A percentile compares a stretch with the other conserved stretches of the same genome.
Conservation (phyloP, 2,113 vertebrate genomes). For the Reinhardtius hippoglossoides region DNA sequence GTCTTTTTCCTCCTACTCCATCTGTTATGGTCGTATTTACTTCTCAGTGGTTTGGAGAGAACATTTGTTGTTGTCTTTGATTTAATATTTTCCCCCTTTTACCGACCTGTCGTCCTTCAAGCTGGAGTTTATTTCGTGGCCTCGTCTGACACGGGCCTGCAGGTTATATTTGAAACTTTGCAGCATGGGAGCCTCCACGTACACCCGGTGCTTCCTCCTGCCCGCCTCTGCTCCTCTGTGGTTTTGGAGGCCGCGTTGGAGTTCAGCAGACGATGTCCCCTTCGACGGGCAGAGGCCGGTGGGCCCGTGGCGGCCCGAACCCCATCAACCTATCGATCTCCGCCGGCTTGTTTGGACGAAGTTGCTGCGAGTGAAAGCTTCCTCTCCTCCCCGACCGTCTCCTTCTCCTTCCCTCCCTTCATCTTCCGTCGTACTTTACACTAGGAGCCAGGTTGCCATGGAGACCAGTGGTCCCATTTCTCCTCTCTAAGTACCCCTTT, state of each 20-base stretch:
- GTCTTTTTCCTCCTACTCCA: too few species aligned
- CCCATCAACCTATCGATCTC: conserved; percentile 74
- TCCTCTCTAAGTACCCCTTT: conserved; percentile 53
- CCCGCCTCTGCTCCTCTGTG: conserved; percentile 20
- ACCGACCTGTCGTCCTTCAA: too few species aligned
- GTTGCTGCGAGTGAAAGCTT: conserved; percentile 21
- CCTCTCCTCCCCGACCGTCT: not conserved
- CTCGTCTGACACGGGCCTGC: not conserved
- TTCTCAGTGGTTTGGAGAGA: too few species aligned
- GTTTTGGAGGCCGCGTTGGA: conserved; percentile 9
- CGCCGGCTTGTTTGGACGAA: conserved; percentile 32
- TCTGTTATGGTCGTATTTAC: too few species aligned
- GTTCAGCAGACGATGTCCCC: conserved; percentile 43
- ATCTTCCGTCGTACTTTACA: conserved; percentile 49
- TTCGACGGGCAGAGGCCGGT: conserved; percentile 36
- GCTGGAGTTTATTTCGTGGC: not conserved
- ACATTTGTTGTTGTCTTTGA: not conserved
- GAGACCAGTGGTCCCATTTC: conserved; percentile 62
- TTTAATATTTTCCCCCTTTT: not conserved
- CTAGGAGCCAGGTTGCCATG: conserved; percentile 67
- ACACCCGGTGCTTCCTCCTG: not conserved
- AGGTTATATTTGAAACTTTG: conserved; percentile 10
- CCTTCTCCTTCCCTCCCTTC: not conserved
- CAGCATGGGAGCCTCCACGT: not conserved
- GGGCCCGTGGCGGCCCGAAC: conserved; percentile 60